Evolutionary conservation across 1,140 invertebrate species (phyloP).

Genomic region (Achatina immaculata): DNA sequence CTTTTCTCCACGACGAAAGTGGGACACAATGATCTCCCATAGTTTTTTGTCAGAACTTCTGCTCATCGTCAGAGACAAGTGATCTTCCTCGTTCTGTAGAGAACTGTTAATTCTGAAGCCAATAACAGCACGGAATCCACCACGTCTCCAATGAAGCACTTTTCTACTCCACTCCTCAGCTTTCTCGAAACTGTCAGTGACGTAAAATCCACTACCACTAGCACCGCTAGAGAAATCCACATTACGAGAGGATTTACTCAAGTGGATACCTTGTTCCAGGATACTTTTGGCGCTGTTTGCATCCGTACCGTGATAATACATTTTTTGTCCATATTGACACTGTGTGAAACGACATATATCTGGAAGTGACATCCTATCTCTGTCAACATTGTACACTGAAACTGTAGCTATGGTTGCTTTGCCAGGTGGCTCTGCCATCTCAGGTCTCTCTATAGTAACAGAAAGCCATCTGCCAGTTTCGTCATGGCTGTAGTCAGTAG

Average conservation of each 20-base stretch:
- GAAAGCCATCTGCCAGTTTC: no score
- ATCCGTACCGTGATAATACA: background rate
- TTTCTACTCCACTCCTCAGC: background rate
- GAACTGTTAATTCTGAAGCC: background rate
- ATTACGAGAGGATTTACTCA: background rate
- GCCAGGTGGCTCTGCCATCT: no score
- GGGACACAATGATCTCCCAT: background rate
- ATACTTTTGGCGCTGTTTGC: background rate
- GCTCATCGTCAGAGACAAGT: background rate
- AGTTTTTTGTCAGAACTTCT: background rate
- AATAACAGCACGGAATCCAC: background rate
- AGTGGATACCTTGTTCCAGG: background rate
- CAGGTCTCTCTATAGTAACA: no score
- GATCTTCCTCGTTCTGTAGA: background rate
- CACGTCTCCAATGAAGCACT: background rate
- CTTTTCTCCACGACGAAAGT: background rate
- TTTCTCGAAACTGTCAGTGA: background rate
- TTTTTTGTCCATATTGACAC: background rate
- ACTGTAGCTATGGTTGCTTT: no score
- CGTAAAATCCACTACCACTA: background rate
- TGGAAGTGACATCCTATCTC: no score
- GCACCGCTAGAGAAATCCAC: background rate
- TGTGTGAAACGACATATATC: no score
- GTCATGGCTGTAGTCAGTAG: no score
- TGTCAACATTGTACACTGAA: no score